Base-by-base conservation (phyloP, 2,888 invertebrate genomes). In the Orthonevra nobilis region DNA sequence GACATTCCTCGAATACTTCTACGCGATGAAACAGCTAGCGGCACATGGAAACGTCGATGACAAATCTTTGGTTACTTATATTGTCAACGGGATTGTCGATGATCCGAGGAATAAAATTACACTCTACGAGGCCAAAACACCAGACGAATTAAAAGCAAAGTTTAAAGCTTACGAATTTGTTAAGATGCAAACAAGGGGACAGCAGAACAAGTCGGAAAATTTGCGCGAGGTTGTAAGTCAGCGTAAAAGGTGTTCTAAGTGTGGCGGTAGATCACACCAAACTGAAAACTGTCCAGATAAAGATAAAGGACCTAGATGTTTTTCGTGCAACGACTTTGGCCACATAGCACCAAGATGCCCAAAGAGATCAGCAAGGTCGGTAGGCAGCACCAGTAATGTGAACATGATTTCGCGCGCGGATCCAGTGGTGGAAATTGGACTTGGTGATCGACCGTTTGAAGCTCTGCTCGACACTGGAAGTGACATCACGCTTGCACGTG, bases 291-390 rank as follows among this genome's bases (percentile, higher is more conserved):
- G 20, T 20, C 42, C 42, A 42, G 10, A 42, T 9, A 42, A 20
- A n/a, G 20, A 42, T 3, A 42, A 42, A n/a, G n/a, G 42, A 34
- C 42, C 42, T 19, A 42, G 38, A 15, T 38, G 38, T 38, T 38
- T 38, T 15, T 14, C 15, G 15, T 38, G 38, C 38, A 38, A 38
- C 15, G 9, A 14, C 1, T 38, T 38, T 14, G 15, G 38, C 14
- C 38, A 38, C 38, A 38, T 38, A 38, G 15, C 5, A 14, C 1
- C 38, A 38, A 38, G 4, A 9, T 38, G 17, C 38, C 38, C 38
- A 9, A 1, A 2, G 2, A 38, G 4, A 1, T 15, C 15, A 17
- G 15, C 38, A 38, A 38, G 15, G 38, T 17, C 38, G n/a, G n/a
- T n/a, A n/a, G n/a, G n/a, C 2, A 15, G 2, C 6, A 3, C 38